Base-by-base conservation (phyloP, 2,113 vertebrate genomes). In the Bostrychus sinensis region DNA sequence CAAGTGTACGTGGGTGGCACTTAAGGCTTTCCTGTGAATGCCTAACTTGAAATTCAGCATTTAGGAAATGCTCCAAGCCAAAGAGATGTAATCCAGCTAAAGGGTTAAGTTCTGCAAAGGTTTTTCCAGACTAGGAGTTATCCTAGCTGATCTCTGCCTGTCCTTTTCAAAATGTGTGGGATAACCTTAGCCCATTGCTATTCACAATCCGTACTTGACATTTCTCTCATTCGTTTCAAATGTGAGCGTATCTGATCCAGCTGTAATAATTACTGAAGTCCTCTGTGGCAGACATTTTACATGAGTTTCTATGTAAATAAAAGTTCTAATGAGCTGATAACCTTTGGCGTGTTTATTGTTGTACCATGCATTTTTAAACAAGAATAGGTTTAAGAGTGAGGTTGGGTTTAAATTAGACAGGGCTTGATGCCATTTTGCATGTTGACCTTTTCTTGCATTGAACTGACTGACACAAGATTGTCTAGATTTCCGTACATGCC, bases 201-300 rank as follows among this genome's bases (percentile, higher is more conserved):
- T 84, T 87, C 78, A 46, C 17, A 56, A 66, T 72, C 68, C 64
- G 60, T 46, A 64, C 37, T 68, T 87, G 83, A 83, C 81, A 83
- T 86, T 88, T 84, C 75, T 58, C 66, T 70, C 63, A 70, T 81
- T 79, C 48, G 19, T 73, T 86, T 57, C 75, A 70, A 75, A 77
- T 62, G 51, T 69, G 62, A 75, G 38, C 48, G 2, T 66, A 75
- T 80, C 80, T 66, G 71, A 83, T 76, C 58, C 68, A 56, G 63
- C 39, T 50, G 32, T 38, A 41, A 19, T 42, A 56, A 12, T n/a
- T 3, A 37, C 53, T 62, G 11, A 57, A 65, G 46, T 59, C 38
- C 64, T 1, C 63, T 43, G 62, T 60, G 58, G 48, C 48, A 9
- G 25, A 25, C 6, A 50, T 73, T 2, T 46, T 12, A 48, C 5